Evolutionary conservation across 1,140 invertebrate species (phyloP).

Genomic region (Argopecten irradians): DNA sequence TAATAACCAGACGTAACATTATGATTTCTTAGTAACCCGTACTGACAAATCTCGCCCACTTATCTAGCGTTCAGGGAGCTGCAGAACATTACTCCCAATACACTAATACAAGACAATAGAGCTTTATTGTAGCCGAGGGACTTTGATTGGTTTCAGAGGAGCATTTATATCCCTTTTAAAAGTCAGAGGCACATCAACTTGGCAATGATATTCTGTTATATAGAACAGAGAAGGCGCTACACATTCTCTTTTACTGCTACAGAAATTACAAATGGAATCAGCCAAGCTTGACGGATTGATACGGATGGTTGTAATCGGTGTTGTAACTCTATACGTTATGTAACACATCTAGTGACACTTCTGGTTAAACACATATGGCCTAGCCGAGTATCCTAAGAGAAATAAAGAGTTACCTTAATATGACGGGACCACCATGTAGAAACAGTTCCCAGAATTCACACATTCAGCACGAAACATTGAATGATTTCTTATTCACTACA

Average conservation of each 20-base stretch:
- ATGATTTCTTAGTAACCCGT: neutral
- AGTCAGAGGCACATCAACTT: neutral
- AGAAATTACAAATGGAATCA: neutral
- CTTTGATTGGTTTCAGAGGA: conserved; percentile 1
- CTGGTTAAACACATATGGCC: neutral
- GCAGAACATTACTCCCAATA: neutral
- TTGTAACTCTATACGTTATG: neutral
- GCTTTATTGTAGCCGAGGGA: neutral
- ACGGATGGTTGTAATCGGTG: neutral
- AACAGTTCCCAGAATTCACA: neutral
- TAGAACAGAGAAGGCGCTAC: neutral
- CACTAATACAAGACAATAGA: neutral
- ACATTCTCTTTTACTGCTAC: neutral
- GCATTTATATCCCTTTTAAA: conserved; percentile 1
- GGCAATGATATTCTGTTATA: neutral
- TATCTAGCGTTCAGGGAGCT: neutral
- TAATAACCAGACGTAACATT: neutral
- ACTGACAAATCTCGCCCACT: neutral
- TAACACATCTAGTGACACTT: neutral
- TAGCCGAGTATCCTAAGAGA: neutral
- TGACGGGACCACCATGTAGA: neutral
- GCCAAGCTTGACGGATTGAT: neutral
- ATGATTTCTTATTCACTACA: neutral
- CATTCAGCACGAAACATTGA: neutral
- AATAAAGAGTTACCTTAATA: neutral